Conservation (phyloP, 2,888 invertebrate genomes). For the Tortrix viridana region DNA sequence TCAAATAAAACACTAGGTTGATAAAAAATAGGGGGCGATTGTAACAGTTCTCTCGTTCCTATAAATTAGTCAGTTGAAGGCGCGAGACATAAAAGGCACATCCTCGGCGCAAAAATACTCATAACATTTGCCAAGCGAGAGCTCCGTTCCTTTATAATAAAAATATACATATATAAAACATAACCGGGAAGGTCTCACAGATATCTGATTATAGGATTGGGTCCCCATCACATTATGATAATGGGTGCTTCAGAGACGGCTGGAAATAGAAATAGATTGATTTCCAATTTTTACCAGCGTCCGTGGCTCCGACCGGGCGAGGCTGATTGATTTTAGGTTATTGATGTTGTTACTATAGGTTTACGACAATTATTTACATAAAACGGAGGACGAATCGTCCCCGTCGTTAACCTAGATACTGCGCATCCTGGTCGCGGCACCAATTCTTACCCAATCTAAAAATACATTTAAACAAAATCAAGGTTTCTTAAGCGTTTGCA, state of each 20-base stretch:
- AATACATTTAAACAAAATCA: neutral
- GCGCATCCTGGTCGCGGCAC: neutral
- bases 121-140: conserved; percentile 58
- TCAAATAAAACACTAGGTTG: conserved; percentile 15
- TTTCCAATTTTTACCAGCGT: conserved; percentile 67
- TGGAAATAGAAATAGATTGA: conserved; percentile 76
- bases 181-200: conserved; percentile 64
- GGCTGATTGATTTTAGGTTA: conserved; percentile 66
- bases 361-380: conserved; percentile 54
- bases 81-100: conserved; percentile 35
- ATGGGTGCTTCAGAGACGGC: conserved; percentile 70
- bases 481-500: no score
- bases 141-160: conserved; percentile 62
- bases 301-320: conserved; percentile 42
- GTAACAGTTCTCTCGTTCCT: conserved; percentile 19
- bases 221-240: conserved; percentile 75
- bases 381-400: conserved; percentile 9
- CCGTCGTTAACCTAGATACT: conserved; percentile 33
- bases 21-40: conserved; percentile 19
- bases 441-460: neutral
- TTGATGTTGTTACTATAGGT: conserved; percentile 53
- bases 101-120: conserved; percentile 49
- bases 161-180: conserved; percentile 47
- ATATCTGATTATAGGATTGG: conserved; percentile 77
- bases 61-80: conserved; percentile 27